Conservation (phyloP, 2,888 invertebrate genomes). For the Panopea generosa region DNA sequence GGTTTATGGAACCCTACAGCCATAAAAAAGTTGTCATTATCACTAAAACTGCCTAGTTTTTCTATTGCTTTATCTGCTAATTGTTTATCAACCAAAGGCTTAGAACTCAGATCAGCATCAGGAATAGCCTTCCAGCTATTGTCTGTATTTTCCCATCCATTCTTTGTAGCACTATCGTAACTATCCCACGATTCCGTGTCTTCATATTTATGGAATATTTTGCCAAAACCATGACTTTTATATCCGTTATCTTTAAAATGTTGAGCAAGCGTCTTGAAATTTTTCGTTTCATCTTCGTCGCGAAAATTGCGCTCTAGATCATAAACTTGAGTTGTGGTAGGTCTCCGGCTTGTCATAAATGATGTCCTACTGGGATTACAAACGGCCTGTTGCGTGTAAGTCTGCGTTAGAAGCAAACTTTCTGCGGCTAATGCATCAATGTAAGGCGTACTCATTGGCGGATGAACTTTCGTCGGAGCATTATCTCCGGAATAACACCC, state of each 20-base stretch:
- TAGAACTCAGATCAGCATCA: conserved; percentile 78
- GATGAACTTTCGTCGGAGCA: background rate
- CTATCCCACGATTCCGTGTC: conserved; percentile 45
- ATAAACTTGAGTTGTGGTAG: conserved; percentile 67
- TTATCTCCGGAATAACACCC: conserved; percentile 1
- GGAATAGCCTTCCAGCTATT: conserved; percentile 64
- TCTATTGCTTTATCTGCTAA: conserved; percentile 88
- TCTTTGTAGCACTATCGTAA: too few relatives aligned
- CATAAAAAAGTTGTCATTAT: conserved; percentile 90
- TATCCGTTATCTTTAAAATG: conserved; percentile 67
- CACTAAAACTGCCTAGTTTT: conserved; percentile 89
- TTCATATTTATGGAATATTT: conserved; percentile 63
- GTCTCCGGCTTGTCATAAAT: conserved; percentile 62
- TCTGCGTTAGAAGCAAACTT: background rate
- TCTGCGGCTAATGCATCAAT: conserved; percentile 2
- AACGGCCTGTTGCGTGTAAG: conserved; percentile 4
- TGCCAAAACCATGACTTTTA: conserved; percentile 59
- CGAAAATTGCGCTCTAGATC: conserved; percentile 61
- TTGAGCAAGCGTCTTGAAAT: conserved; percentile 65
- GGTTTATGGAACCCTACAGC: conserved; percentile 96
- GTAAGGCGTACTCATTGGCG: conserved; percentile 3
- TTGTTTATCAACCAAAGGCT: conserved; percentile 92
- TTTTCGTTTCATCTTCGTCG: conserved; percentile 61
- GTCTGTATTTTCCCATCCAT: too few relatives aligned
- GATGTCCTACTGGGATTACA: conserved; percentile 19